These are phyloP conservation scores for Alligator mississippiensis DNA, from an alignment of 2,113 vertebrate species.

Conservation along the genomic window DNA sequence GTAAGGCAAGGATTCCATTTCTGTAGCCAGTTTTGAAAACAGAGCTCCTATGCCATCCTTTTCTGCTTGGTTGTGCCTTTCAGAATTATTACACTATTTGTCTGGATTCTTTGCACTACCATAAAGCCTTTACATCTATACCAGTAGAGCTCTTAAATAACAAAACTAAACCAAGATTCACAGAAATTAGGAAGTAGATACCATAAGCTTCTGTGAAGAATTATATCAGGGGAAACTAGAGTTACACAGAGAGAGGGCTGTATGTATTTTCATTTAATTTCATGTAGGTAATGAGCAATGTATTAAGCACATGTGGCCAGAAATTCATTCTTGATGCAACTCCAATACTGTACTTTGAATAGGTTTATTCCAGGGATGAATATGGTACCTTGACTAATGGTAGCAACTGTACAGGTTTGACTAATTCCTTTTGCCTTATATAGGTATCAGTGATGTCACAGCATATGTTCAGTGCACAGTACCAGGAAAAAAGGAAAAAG, in stretches of 20 bases:
- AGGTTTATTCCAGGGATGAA: constrained; percentile 37
- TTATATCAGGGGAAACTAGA: neutral
- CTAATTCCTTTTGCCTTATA: constrained; percentile 57
- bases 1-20: neutral
- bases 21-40: neutral
- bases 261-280: constrained; percentile 21
- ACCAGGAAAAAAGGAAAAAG: neutral
- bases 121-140: constrained; percentile 6
- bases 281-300: neutral
- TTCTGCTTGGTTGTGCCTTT: neutral
- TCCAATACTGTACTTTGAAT: constrained; percentile 52
- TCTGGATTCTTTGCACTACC: neutral
- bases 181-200: neutral
- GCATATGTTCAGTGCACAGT: neutral
- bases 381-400: constrained; percentile 17
- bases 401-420: constrained; percentile 53
- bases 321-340: constrained; percentile 11
- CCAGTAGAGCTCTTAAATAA: neutral
- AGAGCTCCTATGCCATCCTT: neutral
- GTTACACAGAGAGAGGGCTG: neutral
- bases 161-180: neutral
- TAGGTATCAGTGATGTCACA: constrained; percentile 46
- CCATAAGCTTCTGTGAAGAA: neutral
- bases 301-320: constrained; percentile 41
- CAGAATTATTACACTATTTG: neutral